Base-by-base conservation (phyloP, 2,113 vertebrate species). In the Dipodomys stephensi region DNA sequence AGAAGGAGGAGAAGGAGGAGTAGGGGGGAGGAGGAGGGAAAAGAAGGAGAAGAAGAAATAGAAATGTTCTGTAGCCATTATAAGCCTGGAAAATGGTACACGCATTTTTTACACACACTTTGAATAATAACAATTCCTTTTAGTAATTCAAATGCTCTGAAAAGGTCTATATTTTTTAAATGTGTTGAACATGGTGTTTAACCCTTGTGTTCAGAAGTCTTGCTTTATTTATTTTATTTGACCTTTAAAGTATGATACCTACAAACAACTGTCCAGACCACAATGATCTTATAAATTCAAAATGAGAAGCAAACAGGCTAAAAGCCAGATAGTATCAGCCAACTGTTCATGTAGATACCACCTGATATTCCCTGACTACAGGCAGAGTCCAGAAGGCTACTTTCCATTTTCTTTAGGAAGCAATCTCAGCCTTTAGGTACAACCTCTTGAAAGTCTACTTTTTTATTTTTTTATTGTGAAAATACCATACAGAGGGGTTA, bases 151-250 rank as follows among this genome's bases (percentile, higher is more conserved):
- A 88, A 57, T 27, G 13, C 7, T 93, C 77, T 67, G 35, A 73
- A 46, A 81, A 85, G 94, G 30, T 7, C 30, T 71, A 13, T 60
- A 79, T 73, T 39, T 53, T 6, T 64, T 72, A 64, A 80, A 62
- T 79, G 67, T 32, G 19, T 39, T 79, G 27, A 80, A 13, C 27
- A 32, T 95, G 60, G 3, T 73, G 4, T 67, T 87, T 80, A 72
- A 57, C 25, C 6, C 7, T 27, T 28, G 1, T 57, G 46, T 84
- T 71, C 25, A 0, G 2, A 2, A 53, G 19, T 53, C 64, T 15
- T 80, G 12, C 82, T 68, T 11, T 83, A 23, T 84, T 88, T 77
- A 7, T 78, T 87, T 94, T 80, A 16, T 60, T 88, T 80, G 46
- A 1, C 71, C 85, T 92, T 95, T 27, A 49, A 92, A 90, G 82